Conservation (phyloP, 37 sponge, comb jelly and placozoan species). For the Cladorhizidae sp. region DNA sequence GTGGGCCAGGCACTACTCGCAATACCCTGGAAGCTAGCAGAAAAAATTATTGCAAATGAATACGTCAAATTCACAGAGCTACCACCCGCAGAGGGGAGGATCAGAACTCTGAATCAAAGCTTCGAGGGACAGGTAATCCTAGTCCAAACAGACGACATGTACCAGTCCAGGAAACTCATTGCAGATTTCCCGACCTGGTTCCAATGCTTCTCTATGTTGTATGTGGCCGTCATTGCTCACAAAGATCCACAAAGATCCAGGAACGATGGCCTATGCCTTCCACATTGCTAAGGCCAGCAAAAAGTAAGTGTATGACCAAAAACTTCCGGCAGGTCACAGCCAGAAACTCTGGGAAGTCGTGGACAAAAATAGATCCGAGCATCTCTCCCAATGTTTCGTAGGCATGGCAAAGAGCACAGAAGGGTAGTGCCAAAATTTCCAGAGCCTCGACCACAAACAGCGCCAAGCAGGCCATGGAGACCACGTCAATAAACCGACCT, state of each 20-base stretch:
- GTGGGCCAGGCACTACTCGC: constrained; percentile 38
- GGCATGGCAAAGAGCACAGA: background rate
- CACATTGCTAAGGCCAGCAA: constrained; percentile 27
- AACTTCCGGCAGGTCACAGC: constrained; percentile 58
- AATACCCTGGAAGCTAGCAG: constrained; percentile 16
- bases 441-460: too few relatives aligned
- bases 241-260: constrained; percentile 14
- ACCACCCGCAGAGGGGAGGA: constrained; percentile 43
- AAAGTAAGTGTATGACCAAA: constrained; percentile 24
- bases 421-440: background rate
- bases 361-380: constrained; percentile 41
- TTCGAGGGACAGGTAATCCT: constrained; percentile 34
- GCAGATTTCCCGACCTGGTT: constrained; percentile 52
- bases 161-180: constrained; percentile 27
- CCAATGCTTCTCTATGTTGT: constrained; percentile 49
- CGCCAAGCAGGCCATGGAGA: too few relatives aligned
- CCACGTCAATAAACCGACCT: too few relatives aligned
- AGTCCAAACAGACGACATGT: constrained; percentile 34
- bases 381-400: too few relatives aligned
- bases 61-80: constrained; percentile 45
- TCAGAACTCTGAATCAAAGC: background rate
- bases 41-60: constrained; percentile 12
- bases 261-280: constrained; percentile 35
- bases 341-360: background rate
- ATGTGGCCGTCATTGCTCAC: background rate